Evolutionary conservation across 2,888 invertebrate species (phyloP).

Genomic region (Amblyteles armatorius): DNA sequence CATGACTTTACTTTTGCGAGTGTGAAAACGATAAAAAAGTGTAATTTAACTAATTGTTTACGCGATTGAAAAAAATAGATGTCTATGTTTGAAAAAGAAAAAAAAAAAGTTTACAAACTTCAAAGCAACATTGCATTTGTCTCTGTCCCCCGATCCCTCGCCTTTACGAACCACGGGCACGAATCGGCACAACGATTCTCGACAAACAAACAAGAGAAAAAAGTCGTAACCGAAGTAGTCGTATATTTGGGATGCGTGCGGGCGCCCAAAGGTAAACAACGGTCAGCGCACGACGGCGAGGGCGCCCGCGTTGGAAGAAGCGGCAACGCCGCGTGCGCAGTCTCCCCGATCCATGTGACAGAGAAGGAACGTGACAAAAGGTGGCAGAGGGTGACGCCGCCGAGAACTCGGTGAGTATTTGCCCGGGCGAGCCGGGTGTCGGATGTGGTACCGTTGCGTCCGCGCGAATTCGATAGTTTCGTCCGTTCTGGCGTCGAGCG

Average conservation of each 20-base stretch:
- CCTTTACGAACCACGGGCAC: background rate
- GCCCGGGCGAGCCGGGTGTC: constrained; percentile 82
- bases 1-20: constrained; percentile 35
- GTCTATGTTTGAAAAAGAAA: constrained; percentile 7
- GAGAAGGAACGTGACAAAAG: constrained; percentile 84
- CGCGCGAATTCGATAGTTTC: constrained; percentile 46
- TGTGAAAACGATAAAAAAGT: constrained; percentile 40
- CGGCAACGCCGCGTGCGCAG: constrained; percentile 77
- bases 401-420: constrained; percentile 81
- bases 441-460: constrained; percentile 72
- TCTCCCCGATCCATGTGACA: constrained; percentile 82
- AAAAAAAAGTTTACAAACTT: background rate
- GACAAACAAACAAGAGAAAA: constrained; percentile 13
- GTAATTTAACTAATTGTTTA: constrained; percentile 57
- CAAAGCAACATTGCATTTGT: constrained; percentile 1
- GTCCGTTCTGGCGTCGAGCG: constrained; percentile 73
- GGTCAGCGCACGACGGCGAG: background rate
- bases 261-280: constrained; percentile 73
- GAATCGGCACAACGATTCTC: constrained; percentile 4
- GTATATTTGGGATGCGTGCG: constrained; percentile 72
- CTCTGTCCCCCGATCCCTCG: background rate
- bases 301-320: constrained; percentile 59
- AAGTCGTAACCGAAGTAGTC: constrained; percentile 11
- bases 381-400: constrained; percentile 83
- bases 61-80: constrained; percentile 25